Base-by-base conservation (phyloP, 2,888 invertebrate species). In the Phaedon cochleariae region DNA sequence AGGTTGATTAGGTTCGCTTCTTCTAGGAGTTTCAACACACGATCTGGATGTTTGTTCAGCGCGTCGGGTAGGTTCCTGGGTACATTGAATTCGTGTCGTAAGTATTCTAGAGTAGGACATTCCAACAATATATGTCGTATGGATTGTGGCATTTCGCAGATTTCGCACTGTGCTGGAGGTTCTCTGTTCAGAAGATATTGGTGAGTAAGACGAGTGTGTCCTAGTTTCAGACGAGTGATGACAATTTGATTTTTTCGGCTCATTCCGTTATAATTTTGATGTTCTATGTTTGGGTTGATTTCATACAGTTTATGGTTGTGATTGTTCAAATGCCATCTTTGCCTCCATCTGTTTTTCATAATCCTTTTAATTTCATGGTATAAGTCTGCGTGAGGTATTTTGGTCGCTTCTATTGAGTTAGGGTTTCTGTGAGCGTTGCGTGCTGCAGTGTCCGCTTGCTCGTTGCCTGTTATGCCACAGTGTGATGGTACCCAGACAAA, bases 311-410 rank as follows among this genome's bases (percentile, higher is more conserved):
- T 48, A n/a, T n/a, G n/a, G 48, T 48, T 48, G 17, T 17, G 17
- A 20, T 17, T 48, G 18, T 20, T n/a, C 17, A 17, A 20, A 10
- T 48, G 48, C 48, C 48, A 48, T 18, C 48, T 48, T 17, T 20
- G 10, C 17, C 21, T 48, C 48, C 48, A 48, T 48, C 12, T 4
- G 18, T 48, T 17, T 4, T 17, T 17, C 18, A 21, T 48, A 20
- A 48, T 21, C 10, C 10, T 10, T 48, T 18, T n/a, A 48, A 48
- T 48, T 48, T 48, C 18, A 17, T 17, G 17, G 48, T 48, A 48
- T 48, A 48, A 48, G 21, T 48, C 48, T 48, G 10, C 18, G 18
- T 48, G 17, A 20, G 48, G 48, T 48, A 48, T 48, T 48, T 48
- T n/a, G 18, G 17, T 48, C 48, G 21, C 21, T 48, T 15, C 21